Conservation (phyloP, 1,140 invertebrate species). For the Pemphigus obesinymphae region DNA sequence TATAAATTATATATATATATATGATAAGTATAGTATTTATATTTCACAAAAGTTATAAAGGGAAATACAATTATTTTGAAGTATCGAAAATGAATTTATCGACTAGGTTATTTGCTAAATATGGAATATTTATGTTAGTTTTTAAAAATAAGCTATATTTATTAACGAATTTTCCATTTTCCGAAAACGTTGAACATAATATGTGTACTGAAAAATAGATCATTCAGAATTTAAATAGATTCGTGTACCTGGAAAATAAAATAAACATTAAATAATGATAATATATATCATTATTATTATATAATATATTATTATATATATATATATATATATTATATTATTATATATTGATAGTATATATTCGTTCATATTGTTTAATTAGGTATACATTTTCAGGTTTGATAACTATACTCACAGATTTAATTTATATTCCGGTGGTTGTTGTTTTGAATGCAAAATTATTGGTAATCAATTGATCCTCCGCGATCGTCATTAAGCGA, state of each 20-base stretch:
- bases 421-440: conserved; percentile 19
- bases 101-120: neutral
- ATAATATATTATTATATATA: neutral
- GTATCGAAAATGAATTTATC: neutral
- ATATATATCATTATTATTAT: too few species aligned
- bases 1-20: too few species aligned
- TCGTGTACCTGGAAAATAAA: neutral
- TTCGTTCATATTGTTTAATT: too few species aligned
- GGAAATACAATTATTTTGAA: neutral
- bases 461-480: neutral
- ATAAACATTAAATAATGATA: neutral
- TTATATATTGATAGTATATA: too few species aligned
- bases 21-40: neutral
- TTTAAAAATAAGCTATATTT: neutral
- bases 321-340: too few species aligned
- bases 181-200: neutral
- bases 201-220: neutral
- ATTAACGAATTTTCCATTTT: neutral
- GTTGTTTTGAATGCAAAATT: neutral
- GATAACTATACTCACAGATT: neutral
- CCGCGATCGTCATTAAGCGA: conserved; percentile 19
- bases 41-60: neutral
- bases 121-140: neutral
- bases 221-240: neutral
- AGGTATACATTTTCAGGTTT: neutral